A percentile compares a stretch with the other conserved stretches of the same genome.
phyloP scores from a whole-genome alignment of 2,888 invertebrate genomes.

The Chirona hameri region DNA sequence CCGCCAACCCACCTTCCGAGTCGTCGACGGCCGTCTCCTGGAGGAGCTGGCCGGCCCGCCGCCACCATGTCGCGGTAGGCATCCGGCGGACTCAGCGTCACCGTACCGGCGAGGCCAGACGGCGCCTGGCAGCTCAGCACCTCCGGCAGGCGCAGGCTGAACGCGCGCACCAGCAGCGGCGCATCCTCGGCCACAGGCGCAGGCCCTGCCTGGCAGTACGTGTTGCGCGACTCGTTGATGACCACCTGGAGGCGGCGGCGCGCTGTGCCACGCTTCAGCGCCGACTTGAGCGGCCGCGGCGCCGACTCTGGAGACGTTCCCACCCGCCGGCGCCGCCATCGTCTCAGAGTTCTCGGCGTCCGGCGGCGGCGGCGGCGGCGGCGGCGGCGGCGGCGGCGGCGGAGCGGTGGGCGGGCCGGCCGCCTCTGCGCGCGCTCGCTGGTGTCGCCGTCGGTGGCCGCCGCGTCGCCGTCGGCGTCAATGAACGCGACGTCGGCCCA shows the following conservation, averaged over 20 bases:
- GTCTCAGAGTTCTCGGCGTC: too few species aligned
- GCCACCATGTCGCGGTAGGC: conserved; percentile 31
- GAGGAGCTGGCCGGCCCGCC: not conserved
- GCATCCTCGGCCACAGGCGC: not conserved
- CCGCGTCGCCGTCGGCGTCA: not conserved
- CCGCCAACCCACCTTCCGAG: not conserved
- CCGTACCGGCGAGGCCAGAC: not conserved
- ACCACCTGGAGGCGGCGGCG: conserved; percentile 8
- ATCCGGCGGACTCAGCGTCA: conserved; percentile 30
- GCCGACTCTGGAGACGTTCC: not conserved
- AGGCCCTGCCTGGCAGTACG: conserved; percentile 11
- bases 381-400: not conserved
- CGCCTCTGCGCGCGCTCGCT: not conserved
- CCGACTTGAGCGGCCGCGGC: not conserved
- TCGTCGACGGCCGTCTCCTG: conserved; percentile 1
- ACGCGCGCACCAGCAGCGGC: conserved; percentile 31
- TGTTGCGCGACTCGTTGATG: conserved; percentile 22
- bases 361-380: not conserved
- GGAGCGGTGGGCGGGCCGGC: not conserved
- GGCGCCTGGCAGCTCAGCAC: conserved; percentile 12
- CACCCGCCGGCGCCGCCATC: not conserved
- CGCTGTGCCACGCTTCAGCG: not conserved
- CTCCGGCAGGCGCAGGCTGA: conserved; percentile 24
- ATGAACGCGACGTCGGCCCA: not conserved
- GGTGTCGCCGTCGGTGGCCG: not conserved